Evolutionary conservation across 2,888 invertebrate genomes (phyloP).

Genomic region (Aporophyla nigra): DNA sequence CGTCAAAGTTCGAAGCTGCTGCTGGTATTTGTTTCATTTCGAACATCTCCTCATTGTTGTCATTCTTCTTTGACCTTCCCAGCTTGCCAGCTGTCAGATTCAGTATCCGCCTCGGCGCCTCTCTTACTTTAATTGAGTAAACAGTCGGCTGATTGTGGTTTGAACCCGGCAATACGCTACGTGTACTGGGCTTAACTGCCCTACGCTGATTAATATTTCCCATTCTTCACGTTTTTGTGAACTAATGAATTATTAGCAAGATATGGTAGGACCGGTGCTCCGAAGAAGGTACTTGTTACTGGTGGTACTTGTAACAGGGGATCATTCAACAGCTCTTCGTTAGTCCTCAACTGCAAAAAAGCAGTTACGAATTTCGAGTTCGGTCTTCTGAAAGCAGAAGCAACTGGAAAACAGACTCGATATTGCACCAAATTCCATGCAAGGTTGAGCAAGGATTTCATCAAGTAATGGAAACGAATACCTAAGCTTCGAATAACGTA

Average conservation of each 20-base stretch:
- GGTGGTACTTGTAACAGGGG: too few relatives aligned
- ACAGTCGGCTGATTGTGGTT: neutral
- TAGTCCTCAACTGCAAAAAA: slow-evolving; percentile 7
- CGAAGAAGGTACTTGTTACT: neutral
- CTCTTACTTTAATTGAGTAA: neutral
- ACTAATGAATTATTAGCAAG: neutral
- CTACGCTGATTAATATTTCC: neutral
- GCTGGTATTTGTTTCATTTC: too few relatives aligned
- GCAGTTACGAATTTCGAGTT: neutral
- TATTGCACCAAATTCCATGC: neutral
- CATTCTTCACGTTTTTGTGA: neutral
- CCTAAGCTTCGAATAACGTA: neutral
- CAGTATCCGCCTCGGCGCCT: neutral
- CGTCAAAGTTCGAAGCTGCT: neutral
- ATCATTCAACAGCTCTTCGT: neutral
- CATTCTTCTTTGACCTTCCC: neutral
- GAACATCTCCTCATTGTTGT: neutral
- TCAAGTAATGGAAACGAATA: neutral
- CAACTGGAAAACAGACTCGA: neutral
- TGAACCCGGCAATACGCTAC: neutral
- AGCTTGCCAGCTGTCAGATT: neutral
- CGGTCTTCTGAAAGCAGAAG: neutral
- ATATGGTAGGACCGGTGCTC: neutral
- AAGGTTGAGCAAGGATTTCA: neutral
- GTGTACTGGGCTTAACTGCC: neutral